Evolutionary conservation across 2,113 vertebrate species (phyloP).

Genomic region (Antennarius striatus): DNA sequence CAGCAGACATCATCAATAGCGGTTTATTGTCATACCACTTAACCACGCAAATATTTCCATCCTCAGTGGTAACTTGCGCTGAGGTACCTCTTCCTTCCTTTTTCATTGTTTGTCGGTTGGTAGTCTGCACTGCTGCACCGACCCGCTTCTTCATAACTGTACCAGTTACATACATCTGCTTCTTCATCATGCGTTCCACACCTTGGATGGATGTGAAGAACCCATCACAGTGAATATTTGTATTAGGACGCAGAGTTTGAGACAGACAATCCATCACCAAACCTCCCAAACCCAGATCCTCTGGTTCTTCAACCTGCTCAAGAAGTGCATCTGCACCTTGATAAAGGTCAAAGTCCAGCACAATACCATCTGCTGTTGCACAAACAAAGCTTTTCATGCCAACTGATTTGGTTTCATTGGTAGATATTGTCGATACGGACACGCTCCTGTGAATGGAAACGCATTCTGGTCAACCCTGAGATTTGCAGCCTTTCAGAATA

Average conservation of each 20-base stretch:
- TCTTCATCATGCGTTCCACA: constrained; percentile 6
- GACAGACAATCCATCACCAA: neutral
- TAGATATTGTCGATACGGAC: constrained; percentile 5
- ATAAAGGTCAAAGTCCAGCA: constrained; percentile 1
- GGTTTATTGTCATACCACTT: constrained; percentile 30
- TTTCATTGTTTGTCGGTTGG: neutral
- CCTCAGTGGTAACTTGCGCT: neutral
- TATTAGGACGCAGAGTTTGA: constrained; percentile 5
- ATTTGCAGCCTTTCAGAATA: constrained; percentile 1
- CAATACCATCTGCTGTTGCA: neutral
- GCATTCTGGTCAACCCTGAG: neutral
- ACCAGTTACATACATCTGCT: constrained; percentile 4
- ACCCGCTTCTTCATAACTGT: constrained; percentile 5
- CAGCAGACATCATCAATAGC: constrained; percentile 4
- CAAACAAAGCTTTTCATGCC: too few relatives aligned
- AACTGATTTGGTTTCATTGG: neutral
- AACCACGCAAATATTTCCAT: neutral
- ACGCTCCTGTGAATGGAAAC: constrained; percentile 1
- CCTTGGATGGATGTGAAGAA: constrained; percentile 1
- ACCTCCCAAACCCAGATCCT: neutral
- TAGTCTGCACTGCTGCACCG: neutral
- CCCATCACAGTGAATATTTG: constrained; percentile 16
- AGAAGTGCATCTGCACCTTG: neutral
- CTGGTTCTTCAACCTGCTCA: neutral
- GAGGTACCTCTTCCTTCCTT: neutral